These are phyloP conservation scores for Thysanoteuthis rhombus DNA, from an alignment of 2,888 invertebrate species.

Conservation along the genomic window DNA sequence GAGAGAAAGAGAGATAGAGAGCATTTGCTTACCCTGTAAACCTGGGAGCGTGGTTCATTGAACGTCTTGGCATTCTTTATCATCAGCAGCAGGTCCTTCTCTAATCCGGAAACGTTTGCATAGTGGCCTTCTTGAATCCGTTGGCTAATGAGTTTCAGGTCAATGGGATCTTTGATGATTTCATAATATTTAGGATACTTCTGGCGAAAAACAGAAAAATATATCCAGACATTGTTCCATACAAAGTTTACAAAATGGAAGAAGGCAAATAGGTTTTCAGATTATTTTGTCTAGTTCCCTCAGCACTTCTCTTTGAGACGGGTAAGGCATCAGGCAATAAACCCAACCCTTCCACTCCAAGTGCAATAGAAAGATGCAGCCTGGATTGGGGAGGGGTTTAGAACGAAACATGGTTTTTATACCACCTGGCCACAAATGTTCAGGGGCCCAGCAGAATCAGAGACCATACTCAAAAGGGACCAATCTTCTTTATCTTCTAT, in stretches of 20 bases:
- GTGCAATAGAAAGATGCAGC: too few species aligned
- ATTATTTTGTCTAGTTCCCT: neutral
- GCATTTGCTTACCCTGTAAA: slow-evolving; percentile 79
- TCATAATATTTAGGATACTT: slow-evolving; percentile 95
- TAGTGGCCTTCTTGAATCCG: slow-evolving; percentile 89
- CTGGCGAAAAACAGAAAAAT: slow-evolving; percentile 64
- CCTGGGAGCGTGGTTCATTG: slow-evolving; percentile 95
- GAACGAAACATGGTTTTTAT: too few species aligned
- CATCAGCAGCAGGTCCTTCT: slow-evolving; percentile 89
- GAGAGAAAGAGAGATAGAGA: neutral
- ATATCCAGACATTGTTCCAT: slow-evolving; percentile 29
- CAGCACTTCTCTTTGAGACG: too few species aligned
- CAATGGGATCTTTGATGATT: slow-evolving; percentile 92
- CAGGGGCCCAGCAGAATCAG: too few species aligned
- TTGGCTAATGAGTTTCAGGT: slow-evolving; percentile 89
- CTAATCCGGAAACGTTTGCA: slow-evolving; percentile 81
- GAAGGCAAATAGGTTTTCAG: neutral
- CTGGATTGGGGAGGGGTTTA: too few species aligned
- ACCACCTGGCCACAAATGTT: too few species aligned
- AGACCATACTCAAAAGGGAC: too few species aligned
- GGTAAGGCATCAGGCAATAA: too few species aligned
- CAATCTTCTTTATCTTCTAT: too few species aligned
- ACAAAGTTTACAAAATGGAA: neutral
- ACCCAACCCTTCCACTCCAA: too few species aligned
- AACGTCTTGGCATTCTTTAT: slow-evolving; percentile 94